Evolutionary conservation across 2,797 vertebrate genomes (phyloP).

Genomic region (Trichosurus vulpecula): DNA sequence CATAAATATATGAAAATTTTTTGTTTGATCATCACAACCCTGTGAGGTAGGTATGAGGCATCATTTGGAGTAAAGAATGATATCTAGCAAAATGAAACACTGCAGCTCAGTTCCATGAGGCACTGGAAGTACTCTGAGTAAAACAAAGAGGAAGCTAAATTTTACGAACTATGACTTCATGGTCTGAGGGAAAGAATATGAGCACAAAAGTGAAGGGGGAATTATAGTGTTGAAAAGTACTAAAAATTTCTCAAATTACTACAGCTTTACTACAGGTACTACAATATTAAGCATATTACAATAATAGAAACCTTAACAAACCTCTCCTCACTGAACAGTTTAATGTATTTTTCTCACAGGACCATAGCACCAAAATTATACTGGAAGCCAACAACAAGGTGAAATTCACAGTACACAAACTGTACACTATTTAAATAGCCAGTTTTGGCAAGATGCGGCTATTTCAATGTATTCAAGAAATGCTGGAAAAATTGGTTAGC

Average conservation of each 20-base stretch:
- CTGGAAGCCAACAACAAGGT: background rate
- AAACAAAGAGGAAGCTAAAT: background rate
- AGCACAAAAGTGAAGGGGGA: background rate
- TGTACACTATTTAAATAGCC: background rate
- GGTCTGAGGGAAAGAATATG: background rate
- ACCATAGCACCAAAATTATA: background rate
- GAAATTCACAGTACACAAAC: background rate
- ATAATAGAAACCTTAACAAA: background rate
- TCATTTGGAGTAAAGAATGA: background rate
- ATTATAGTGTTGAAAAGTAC: background rate
- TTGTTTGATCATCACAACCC: background rate
- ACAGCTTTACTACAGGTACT: background rate
- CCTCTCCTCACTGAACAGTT: background rate
- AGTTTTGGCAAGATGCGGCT: background rate
- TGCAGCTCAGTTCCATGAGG: background rate
- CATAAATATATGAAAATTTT: background rate
- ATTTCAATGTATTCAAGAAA: background rate
- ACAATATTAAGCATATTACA: background rate
- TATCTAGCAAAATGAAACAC: background rate
- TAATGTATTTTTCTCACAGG: background rate
- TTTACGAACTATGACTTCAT: background rate
- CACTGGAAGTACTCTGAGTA: background rate
- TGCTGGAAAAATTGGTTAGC: background rate
- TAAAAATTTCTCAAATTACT: background rate
- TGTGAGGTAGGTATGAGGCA: background rate